phyloP scores from a whole-genome alignment of 2,113 vertebrate species.

The Pithys albifrons region DNA sequence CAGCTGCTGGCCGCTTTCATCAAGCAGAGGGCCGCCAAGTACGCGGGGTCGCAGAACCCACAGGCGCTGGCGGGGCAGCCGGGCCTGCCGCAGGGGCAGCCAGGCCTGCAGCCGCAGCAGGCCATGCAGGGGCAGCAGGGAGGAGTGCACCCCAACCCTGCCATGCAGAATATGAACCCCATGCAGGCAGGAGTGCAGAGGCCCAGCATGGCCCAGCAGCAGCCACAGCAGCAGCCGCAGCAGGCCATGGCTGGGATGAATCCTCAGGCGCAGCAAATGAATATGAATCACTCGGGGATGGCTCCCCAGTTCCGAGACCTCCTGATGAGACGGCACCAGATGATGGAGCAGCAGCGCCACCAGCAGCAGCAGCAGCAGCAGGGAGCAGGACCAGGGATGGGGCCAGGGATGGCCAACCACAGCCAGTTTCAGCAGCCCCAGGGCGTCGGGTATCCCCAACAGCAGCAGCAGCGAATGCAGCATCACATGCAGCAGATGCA shows the following conservation, averaged over 20 bases:
- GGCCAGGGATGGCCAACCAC: slow-evolving; percentile 84
- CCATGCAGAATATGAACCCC: slow-evolving; percentile 80
- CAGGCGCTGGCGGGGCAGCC: slow-evolving; percentile 77
- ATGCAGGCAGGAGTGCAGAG: slow-evolving; percentile 77
- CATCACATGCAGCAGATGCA: slow-evolving; percentile 86
- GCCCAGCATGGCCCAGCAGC: slow-evolving; percentile 76
- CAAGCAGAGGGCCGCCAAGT: slow-evolving; percentile 92
- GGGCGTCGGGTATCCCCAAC: slow-evolving; percentile 78
- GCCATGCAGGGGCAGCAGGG: slow-evolving; percentile 77
- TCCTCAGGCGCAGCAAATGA: slow-evolving; percentile 81
- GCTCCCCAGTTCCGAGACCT: slow-evolving; percentile 88
- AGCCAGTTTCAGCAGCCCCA: slow-evolving; percentile 90
- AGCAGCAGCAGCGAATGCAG: slow-evolving; percentile 81
- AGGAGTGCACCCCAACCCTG: slow-evolving; percentile 73
- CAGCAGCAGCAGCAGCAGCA: slow-evolving; percentile 81
- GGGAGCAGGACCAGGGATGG: slow-evolving; percentile 62
- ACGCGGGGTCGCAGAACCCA: slow-evolving; percentile 79
- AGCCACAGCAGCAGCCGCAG: slow-evolving; percentile 67
- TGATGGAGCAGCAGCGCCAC: slow-evolving; percentile 82
- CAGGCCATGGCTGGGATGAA: slow-evolving; percentile 79
- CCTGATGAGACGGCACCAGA: slow-evolving; percentile 86
- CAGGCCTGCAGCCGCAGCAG: slow-evolving; percentile 71
- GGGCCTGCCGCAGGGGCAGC: slow-evolving; percentile 75
- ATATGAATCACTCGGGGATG: slow-evolving; percentile 82
- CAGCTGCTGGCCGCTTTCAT: slow-evolving; percentile 96